Percentiles rank a stretch among this genome's conserved stretches.
phyloP scores from a whole-genome alignment of 37 sponge, comb jelly and placozoan species.

The Theonella swinhoei region DNA sequence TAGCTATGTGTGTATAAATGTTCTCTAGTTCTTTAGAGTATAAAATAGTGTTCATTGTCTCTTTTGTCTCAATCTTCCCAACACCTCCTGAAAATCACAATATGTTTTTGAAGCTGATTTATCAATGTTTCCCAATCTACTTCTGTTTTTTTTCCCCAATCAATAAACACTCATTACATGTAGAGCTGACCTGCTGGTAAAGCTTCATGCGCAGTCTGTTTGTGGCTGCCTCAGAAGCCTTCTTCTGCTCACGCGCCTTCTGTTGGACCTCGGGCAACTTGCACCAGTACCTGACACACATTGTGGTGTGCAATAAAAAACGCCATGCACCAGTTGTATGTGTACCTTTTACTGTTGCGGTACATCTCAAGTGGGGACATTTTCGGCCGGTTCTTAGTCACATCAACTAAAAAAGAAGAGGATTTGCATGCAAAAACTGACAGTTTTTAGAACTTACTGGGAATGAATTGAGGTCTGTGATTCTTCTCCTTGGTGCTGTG shows the following conservation, averaged over 20 bases:
- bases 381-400: background rate
- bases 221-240: conserved; percentile 22
- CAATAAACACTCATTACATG: background rate
- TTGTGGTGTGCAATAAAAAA: background rate
- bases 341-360: conserved; percentile 7
- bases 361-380: conserved; percentile 20
- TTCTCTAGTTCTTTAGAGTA: background rate
- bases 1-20: too few relatives aligned
- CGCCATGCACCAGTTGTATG: background rate
- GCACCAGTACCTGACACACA: conserved; percentile 8
- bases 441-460: background rate
- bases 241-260: conserved; percentile 2
- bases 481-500: too few relatives aligned
- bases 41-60: background rate
- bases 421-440: background rate
- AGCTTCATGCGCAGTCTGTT: conserved; percentile 56
- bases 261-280: conserved; percentile 23
- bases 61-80: conserved; percentile 9
- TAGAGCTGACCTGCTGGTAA: conserved; percentile 46
- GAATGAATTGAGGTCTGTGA: background rate
- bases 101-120: background rate
- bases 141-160: background rate
- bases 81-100: conserved; percentile 28
- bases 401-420: too few relatives aligned
- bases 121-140: background rate